Evolutionary conservation across 1,140 invertebrate genomes (phyloP), one percentile per base, ranked within the genome.

Genomic region (Dinothrombium tinctorium): DNA sequence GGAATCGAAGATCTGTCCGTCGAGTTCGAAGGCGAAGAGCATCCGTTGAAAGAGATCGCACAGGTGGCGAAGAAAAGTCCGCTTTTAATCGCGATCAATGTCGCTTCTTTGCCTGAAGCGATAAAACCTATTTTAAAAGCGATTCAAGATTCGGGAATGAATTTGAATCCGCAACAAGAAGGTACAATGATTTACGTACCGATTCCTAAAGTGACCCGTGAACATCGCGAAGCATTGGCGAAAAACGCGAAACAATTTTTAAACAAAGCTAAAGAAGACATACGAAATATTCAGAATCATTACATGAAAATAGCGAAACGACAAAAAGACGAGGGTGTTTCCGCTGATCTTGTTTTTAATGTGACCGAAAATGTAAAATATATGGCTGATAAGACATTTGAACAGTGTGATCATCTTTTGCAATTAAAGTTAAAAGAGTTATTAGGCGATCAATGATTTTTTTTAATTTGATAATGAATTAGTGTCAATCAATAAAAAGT

Each of bases 111-210:
- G 19, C 44, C 44, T 2, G 20, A 47, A 1, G 44, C 44, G 9
- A 17, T 46, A 6, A 46, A 46, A 24, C 41, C 44, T n/a, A n/a
- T n/a, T n/a, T n/a, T n/a, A n/a, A n/a, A n/a, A n/a, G n/a, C n/a
- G n/a, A n/a, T n/a, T n/a, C n/a, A n/a, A n/a, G n/a, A n/a, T n/a
- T n/a, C n/a, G n/a, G n/a, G 81, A 36, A 71, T 92, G 65, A 89
- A 87, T 58, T 61, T 92, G 20, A 92, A 84, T 65, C 84, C 86
- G 0, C 84, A 92, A 56, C 80, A 87, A 59, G 84, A 92, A 56
- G 83, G 83, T 24, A 87, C 78, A 12, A 79, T 72, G 1, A 56
- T 92, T 33, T 89, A 73, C 60, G 64, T 92, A 40, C 75, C 78
- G 25, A 67, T 86, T 47, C 83, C 84, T 9, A 87, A 84, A 59